Conservation (phyloP, 2,888 invertebrate species). For the Quadroppia sp. region DNA sequence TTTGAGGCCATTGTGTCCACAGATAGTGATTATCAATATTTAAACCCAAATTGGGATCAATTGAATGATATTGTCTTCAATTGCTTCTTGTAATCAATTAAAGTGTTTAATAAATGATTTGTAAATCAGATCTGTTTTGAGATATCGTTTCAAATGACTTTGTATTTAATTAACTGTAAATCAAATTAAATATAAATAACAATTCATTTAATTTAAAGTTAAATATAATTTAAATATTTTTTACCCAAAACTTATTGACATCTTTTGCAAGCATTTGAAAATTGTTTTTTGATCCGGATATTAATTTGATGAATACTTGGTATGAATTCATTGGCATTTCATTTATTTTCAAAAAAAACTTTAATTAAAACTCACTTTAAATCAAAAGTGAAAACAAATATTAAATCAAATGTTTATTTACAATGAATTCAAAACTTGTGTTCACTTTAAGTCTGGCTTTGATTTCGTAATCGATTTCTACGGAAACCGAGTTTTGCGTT, state of each 20-base stretch:
- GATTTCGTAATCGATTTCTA: background rate
- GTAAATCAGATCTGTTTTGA: too few species aligned
- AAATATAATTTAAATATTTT: too few species aligned
- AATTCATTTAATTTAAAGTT: constrained; percentile 53
- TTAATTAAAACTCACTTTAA: background rate
- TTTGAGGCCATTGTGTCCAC: constrained; percentile 21
- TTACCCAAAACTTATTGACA: constrained; percentile 55
- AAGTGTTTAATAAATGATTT: too few species aligned
- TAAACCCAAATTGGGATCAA: too few species aligned
- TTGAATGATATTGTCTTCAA: too few species aligned
- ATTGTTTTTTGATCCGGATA: constrained; percentile 67
- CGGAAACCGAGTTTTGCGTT: background rate
- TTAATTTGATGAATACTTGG: constrained; percentile 73
- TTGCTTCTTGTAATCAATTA: too few species aligned
- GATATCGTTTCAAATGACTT: too few species aligned
- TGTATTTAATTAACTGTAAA: background rate
- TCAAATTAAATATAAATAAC: background rate
- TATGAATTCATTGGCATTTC: constrained; percentile 14
- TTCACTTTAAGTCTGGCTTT: background rate
- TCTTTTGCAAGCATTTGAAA: constrained; percentile 60
- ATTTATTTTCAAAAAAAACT: too few species aligned
- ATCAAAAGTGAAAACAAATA: background rate
- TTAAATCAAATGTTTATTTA: too few species aligned
- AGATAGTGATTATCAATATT: too few species aligned
- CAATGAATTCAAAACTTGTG: constrained; percentile 4